Evolutionary conservation across 1,140 invertebrate genomes (phyloP), one percentile per base, ranked within the genome.

Genomic region (Pygmarrhopalites habei): DNA sequence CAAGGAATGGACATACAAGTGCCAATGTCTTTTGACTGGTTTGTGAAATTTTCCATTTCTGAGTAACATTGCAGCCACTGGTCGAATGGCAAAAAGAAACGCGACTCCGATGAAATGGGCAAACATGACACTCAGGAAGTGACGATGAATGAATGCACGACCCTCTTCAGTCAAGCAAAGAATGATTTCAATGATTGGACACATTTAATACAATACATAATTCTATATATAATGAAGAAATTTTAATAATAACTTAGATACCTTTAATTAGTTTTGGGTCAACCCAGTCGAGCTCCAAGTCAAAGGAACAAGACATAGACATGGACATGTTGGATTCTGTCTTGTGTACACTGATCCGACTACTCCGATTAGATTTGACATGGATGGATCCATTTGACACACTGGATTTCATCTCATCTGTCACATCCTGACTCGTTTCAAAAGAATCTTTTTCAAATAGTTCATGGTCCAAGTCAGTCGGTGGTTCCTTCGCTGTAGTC

Each of bases 41-140:
- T 41, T 32, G 35, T 58, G 56, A 46, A 44, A 58, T 5, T 28
- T 10, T 2, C 56, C 35, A 30, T 58, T 14, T 30, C 65, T 47
- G 14, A 70, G 57, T 1, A 71, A 32, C 19, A 71, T 39, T 2
- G 61, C 39, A 43, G 68, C 64, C 21, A 71, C 60, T 19, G 69
- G 66, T 56, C 60, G 55, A 2, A 71, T 44, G 10, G 53, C 39
- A 4, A 71, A 26, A 19, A 71, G 32, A 49, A 71, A 67, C 14
- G 62, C 64, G 7, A 71, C 43, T 0, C 58, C 63, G 2, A 71
- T 49, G 15, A 68, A 43, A 55, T 71, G 69, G 25, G 69, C 66
- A 56, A 71, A 60, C 15, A 71, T 41, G 30, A 71, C 35, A n/a
- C 62, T 32, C 28, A 65, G 65, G 47, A 71, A 71, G 51, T 71